A percentile compares a stretch with the other conserved stretches of the same genome.
Evolutionary conservation across 2,113 vertebrate species (phyloP).

Genomic region (Vombatus ursinus): DNA sequence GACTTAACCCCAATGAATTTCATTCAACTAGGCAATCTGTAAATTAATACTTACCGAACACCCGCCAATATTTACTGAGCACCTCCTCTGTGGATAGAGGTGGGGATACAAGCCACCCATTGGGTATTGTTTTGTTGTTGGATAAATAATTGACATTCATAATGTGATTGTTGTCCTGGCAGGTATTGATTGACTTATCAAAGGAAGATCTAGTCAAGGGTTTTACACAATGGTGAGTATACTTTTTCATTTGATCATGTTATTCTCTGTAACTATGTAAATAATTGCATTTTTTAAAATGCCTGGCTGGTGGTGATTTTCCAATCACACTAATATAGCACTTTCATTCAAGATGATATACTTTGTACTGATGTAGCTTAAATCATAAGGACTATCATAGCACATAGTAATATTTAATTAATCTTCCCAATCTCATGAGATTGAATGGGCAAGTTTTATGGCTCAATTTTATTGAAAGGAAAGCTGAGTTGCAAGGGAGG

Average conservation of each 20-base stretch:
- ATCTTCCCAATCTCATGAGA: neutral
- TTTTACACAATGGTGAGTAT: conserved; percentile 89
- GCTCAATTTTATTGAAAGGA: neutral
- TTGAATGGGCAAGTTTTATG: neutral
- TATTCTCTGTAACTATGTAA: neutral
- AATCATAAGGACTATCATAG: neutral
- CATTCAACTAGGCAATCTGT: neutral
- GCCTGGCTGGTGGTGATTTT: neutral
- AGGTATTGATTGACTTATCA: conserved; percentile 92
- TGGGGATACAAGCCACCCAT: too few relatives aligned
- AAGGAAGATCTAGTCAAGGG: conserved; percentile 89
- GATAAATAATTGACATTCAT: conserved; percentile 41
- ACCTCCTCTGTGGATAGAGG: neutral
- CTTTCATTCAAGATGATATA: neutral
- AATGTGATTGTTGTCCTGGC: conserved; percentile 43
- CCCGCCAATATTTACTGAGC: neutral
- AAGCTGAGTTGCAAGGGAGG: neutral
- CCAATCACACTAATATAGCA: neutral
- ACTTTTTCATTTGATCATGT: conserved; percentile 4
- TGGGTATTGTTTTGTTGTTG: neutral
- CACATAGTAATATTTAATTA: neutral
- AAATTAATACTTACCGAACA: neutral
- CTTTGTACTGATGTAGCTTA: neutral
- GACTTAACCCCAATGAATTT: neutral
- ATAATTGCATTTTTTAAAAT: neutral